A percentile compares a stretch with the other conserved stretches of the same genome.
These are phyloP conservation scores for Palythoa grandis DNA, from an alignment of 92 coral and sea anemone species.

Conservation along the genomic window DNA sequence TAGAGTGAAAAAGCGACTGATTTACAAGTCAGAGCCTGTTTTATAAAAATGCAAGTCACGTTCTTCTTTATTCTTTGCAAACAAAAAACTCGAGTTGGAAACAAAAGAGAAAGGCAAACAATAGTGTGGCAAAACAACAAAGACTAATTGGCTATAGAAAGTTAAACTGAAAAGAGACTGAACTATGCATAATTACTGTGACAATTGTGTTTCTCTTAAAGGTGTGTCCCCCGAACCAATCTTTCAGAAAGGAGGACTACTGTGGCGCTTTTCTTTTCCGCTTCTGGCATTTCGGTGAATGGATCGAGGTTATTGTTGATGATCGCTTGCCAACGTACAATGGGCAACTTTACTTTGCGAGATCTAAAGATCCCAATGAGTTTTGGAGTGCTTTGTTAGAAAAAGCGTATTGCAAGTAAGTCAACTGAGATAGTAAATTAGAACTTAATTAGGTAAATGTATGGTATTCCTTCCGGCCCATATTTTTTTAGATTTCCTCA, in stretches of 20 bases:
- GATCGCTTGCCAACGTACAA: conserved; percentile 28
- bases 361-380: conserved; percentile 31
- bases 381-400: conserved; percentile 46
- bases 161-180: too few species aligned
- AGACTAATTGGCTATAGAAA: too few species aligned
- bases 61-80: background rate
- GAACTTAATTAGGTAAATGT: background rate
- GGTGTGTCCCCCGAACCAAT: conserved; percentile 34
- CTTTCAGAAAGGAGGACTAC: conserved; percentile 5
- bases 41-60: too few species aligned
- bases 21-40: too few species aligned
- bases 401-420: conserved; percentile 46
- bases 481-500: too few species aligned
- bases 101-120: too few species aligned
- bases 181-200: too few species aligned
- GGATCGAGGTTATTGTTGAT: conserved; percentile 36
- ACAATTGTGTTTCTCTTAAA: background rate
- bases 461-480: background rate
- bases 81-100: too few species aligned
- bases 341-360: conserved; percentile 26
- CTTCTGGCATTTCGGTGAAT: conserved; percentile 41
- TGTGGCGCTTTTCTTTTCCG: conserved; percentile 37
- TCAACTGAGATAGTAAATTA: background rate
- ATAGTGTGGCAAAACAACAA: too few species aligned
- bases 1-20: too few species aligned